phyloP scores from a whole-genome alignment of 2,797 vertebrate genomes.

The Amphiprion clarkii region DNA sequence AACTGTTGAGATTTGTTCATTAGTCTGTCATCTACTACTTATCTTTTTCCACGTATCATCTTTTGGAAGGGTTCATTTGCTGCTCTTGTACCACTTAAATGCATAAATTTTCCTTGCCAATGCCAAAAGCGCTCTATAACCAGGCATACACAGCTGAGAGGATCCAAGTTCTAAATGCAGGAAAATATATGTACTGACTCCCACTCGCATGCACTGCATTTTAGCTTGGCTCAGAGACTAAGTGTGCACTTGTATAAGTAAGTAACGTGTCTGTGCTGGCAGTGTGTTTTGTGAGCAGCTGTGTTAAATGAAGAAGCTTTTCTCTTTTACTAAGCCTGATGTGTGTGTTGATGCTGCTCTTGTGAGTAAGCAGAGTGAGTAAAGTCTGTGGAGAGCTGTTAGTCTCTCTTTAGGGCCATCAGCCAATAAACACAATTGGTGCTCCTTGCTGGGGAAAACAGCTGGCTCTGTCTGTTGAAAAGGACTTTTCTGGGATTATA shows the following conservation, averaged over 20 bases:
- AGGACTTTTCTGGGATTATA: not conserved
- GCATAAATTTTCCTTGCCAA: conserved; percentile 6
- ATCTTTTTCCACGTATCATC: conserved; percentile 3
- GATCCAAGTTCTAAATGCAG: conserved; percentile 30
- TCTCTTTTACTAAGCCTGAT: conserved; percentile 42
- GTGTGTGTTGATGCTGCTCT: conserved; percentile 46
- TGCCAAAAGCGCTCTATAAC: conserved; percentile 20
- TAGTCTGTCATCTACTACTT: conserved; percentile 9
- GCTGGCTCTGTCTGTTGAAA: conserved; percentile 1
- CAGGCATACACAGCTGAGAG: conserved; percentile 7
- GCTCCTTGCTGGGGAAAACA: conserved; percentile 15
- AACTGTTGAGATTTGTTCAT: conserved; percentile 23
- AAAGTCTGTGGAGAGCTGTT: conserved; percentile 35
- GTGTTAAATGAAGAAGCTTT: conserved; percentile 40
- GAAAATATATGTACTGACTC: conserved; percentile 30
- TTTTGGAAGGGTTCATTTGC: conserved; percentile 18
- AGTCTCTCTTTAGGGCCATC: conserved; percentile 32
- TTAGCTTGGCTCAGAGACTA: conserved; percentile 7
- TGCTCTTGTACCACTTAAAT: conserved; percentile 23
- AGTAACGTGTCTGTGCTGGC: conserved; percentile 2
- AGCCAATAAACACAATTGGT: conserved; percentile 25
- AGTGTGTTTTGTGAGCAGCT: conserved; percentile 49
- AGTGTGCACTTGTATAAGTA: conserved; percentile 15
- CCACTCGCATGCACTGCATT: conserved; percentile 28
- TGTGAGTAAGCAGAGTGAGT: conserved; percentile 36